Evolutionary conservation across 1,140 invertebrate genomes (phyloP), one percentile per base, ranked within the genome.

Genomic region (Drosophila leontia): DNA sequence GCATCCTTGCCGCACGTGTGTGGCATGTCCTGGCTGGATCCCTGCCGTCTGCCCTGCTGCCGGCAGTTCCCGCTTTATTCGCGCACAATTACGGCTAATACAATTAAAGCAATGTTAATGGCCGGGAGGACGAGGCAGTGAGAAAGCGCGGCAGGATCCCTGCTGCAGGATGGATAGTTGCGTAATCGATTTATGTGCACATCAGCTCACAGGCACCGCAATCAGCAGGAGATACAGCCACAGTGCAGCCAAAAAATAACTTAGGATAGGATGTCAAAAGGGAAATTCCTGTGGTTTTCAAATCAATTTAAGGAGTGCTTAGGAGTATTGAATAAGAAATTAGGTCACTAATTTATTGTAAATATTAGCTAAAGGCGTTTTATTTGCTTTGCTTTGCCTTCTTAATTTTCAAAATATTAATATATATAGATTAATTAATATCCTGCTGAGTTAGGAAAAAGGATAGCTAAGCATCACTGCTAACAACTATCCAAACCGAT

Each of bases 41-140:
- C 42, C 12, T 29, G 9, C 23, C 26, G 59, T 47, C 42, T 74
- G 59, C 64, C 51, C 19, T 68, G 61, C 51, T 42, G 63, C 60
- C 68, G 26, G 26, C 48, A 34, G 26, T 59, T 57, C 75, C 50
- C 72, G 80, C 65, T 80, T 83, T 80, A 83, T 87, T 68, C 80
- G 77, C 85, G 84, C 84, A 90, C 84, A 87, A 87, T 88, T 88
- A 87, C 80, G 80, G 81, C 65, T 90, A 90, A 88, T 85, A 81
- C 78, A 88, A 88, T 88, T 88, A 90, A 84, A 80, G 69, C 77
- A 75, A 81, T 84, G 85, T 90, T 87, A 87, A 88, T 82, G 67
- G 74, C 11, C 23, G 29, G 26, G 17, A 35, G 41, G 13, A 26
- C 42, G 11, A 23, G 12, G 50, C n/a, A 9, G 3, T 7, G 29